Percentiles rank a stretch among this genome's conserved stretches.
Conservation (phyloP, 2,797 vertebrate genomes). For the Hippoglossus hippoglossus region DNA sequence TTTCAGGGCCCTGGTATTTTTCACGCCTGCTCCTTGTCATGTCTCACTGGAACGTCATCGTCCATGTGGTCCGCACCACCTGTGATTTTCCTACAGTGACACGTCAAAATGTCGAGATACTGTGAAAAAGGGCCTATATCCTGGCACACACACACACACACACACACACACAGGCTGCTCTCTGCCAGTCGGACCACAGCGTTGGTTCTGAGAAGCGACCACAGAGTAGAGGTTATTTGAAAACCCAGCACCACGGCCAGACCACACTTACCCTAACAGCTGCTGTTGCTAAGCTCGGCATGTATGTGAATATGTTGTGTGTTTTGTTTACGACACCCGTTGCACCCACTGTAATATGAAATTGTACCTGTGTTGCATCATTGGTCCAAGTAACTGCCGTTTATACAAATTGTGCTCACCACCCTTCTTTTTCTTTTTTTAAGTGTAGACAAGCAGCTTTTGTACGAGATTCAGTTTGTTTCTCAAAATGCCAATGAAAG, state of each 20-base stretch:
- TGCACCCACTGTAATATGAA: conserved; percentile 36
- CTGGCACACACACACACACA: conserved; percentile 18
- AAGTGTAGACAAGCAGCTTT: conserved; percentile 26
- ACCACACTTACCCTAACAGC: conserved; percentile 63
- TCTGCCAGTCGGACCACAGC: conserved; percentile 55
- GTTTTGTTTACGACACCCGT: conserved; percentile 41
- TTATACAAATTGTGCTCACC: conserved; percentile 27
- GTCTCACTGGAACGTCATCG: too few relatives aligned
- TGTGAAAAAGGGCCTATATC: not conserved
- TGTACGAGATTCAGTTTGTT: conserved; percentile 32
- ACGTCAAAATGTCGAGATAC: not conserved
- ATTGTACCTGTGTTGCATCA: conserved; percentile 41
- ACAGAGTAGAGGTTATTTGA: conserved; percentile 62
- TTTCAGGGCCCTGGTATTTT: not conserved
- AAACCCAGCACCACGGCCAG: conserved; percentile 60
- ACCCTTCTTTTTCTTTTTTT: conserved; percentile 12
- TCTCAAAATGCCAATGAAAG: conserved; percentile 49
- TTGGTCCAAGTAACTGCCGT: conserved; percentile 12
- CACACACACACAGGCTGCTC: conserved; percentile 21
- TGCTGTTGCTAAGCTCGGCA: conserved; percentile 63
- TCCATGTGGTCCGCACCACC: not conserved
- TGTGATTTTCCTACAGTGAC: not conserved
- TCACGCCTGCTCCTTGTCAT: not conserved
- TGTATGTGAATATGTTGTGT: conserved; percentile 40
- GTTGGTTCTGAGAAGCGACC: conserved; percentile 59